These are phyloP conservation scores for Habrosyne pyritoides DNA, from an alignment of 2,888 invertebrate species.

Conservation along the genomic window DNA sequence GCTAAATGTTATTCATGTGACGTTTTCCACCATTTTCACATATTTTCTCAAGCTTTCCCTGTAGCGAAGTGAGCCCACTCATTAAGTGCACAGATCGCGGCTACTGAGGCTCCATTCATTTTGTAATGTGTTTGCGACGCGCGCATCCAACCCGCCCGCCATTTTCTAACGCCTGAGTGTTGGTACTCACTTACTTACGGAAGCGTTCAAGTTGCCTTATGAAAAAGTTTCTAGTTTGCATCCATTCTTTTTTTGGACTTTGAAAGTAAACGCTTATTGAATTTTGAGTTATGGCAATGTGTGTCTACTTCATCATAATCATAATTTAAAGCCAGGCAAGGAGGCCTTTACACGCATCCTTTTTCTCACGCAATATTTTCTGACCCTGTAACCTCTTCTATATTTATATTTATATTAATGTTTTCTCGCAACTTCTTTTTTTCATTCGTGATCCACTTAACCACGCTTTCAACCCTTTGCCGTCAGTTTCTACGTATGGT, in stretches of 20 bases:
- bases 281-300: neutral
- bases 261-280: neutral
- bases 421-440: too few relatives aligned
- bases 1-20: neutral
- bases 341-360: too few relatives aligned
- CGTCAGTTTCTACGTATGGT: too few relatives aligned
- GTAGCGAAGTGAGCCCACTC: conserved; percentile 1
- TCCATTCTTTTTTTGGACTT: neutral
- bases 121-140: conserved; percentile 27
- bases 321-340: too few relatives aligned
- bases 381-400: too few relatives aligned
- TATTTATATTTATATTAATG: too few relatives aligned
- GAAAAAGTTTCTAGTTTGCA: conserved; percentile 5
- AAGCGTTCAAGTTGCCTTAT: conserved; percentile 26
- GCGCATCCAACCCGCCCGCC: conserved; percentile 22
- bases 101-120: conserved; percentile 23
- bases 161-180: conserved; percentile 31
- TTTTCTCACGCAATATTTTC: too few relatives aligned
- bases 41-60: conserved; percentile 4
- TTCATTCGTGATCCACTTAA: too few relatives aligned
- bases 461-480: too few relatives aligned
- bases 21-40: neutral
- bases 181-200: conserved; percentile 26
- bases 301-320: neutral
- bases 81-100: conserved; percentile 18